Percentiles rank a stretch among this genome's conserved stretches.
Conservation (phyloP, 1,140 invertebrate genomes). For the Pentalonia nigronervosa region DNA sequence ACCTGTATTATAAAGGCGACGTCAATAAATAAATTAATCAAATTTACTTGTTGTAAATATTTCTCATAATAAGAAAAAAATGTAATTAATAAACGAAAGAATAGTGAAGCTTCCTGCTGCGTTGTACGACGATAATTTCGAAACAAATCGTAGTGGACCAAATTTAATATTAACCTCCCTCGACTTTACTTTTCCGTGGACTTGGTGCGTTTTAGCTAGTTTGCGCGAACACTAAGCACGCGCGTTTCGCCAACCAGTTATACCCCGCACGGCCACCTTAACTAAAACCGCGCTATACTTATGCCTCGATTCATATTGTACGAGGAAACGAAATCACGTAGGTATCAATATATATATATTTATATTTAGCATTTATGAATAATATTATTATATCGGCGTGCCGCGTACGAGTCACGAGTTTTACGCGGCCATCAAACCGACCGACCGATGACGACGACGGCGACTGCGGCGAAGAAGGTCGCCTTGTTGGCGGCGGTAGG, state of each 20-base stretch:
- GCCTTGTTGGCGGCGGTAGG: neutral
- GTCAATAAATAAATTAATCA: too few relatives aligned
- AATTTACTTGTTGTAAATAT: too few relatives aligned
- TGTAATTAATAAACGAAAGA: too few relatives aligned
- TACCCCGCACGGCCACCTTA: neutral
- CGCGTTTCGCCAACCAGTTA: neutral
- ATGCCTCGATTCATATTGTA: neutral
- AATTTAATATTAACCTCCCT: neutral
- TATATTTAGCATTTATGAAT: too few relatives aligned
- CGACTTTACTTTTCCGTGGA: neutral
- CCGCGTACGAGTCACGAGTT: neutral
- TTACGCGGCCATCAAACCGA: neutral
- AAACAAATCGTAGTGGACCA: neutral
- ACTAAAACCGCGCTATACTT: neutral
- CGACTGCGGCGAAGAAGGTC: neutral
- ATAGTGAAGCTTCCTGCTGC: too few relatives aligned
- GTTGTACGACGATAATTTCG: neutral
- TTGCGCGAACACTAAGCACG: too few relatives aligned
- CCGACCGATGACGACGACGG: too few relatives aligned
- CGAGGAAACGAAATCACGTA: too few relatives aligned
- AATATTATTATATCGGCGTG: neutral
- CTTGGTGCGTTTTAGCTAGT: neutral
- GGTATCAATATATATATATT: neutral
- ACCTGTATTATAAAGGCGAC: too few relatives aligned
- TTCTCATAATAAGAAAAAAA: too few relatives aligned